Evolutionary conservation across 2,113 vertebrate genomes (phyloP).

Genomic region (Glareola pratincola): DNA sequence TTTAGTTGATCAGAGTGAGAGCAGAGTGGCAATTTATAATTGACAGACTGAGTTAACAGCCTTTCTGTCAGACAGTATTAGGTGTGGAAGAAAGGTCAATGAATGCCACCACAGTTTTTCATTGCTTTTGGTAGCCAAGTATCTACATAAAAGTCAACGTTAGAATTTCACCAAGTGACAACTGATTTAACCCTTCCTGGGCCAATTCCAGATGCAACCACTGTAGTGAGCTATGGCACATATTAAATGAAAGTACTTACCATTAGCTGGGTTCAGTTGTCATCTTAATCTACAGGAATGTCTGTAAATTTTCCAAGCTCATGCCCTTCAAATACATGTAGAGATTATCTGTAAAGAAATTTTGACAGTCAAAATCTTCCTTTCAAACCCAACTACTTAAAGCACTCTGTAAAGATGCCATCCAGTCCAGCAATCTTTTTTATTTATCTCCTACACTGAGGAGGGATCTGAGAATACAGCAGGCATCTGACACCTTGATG

Average conservation of each 20-base stretch:
- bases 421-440: neutral
- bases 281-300: neutral
- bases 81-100: constrained; percentile 3
- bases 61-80: neutral
- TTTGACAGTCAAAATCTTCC: constrained; percentile 5
- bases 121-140: neutral
- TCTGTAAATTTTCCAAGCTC: neutral
- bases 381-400: neutral
- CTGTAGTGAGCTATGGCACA: neutral
- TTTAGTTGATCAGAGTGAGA: constrained; percentile 39
- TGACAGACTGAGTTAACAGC: neutral
- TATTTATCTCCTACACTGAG: constrained; percentile 11
- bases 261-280: neutral
- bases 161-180: neutral
- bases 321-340: neutral
- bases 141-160: neutral
- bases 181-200: neutral
- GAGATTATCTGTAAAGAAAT: neutral
- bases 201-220: neutral
- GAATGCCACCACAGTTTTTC: neutral
- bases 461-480: neutral
- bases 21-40: constrained; percentile 20
- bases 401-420: neutral
- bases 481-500: neutral
- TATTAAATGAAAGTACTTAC: neutral